Conservation (phyloP, 2,888 invertebrate species). For the Philereme transversata region DNA sequence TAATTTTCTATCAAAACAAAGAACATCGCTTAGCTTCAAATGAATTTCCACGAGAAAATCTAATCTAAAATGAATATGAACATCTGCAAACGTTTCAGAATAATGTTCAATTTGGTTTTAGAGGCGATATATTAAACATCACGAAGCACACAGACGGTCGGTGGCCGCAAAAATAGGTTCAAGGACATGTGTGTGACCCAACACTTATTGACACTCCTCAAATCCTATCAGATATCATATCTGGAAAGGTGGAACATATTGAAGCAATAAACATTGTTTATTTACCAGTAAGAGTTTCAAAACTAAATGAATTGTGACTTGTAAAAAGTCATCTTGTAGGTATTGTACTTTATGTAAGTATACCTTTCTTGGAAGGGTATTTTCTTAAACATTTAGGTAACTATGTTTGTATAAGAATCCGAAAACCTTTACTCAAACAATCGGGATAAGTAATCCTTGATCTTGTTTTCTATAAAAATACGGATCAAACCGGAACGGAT, state of each 20-base stretch:
- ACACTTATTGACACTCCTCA: constrained; percentile 6
- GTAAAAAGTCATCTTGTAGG: too few species aligned
- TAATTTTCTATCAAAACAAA: too few species aligned
- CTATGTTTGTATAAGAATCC: neutral
- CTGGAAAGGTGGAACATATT: neutral
- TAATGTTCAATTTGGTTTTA: constrained; percentile 13
- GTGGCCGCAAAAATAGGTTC: constrained; percentile 42
- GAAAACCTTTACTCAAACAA: neutral
- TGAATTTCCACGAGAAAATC: neutral
- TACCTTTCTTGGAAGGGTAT: neutral
- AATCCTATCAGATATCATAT: neutral
- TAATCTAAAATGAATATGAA: neutral
- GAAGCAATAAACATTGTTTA: too few species aligned
- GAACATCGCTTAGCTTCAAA: neutral
- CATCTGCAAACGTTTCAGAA: constrained; percentile 17
- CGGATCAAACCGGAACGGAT: neutral
- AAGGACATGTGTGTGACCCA: constrained; percentile 38
- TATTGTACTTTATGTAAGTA: too few species aligned
- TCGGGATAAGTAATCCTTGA: neutral
- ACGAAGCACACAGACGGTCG: constrained; percentile 42
- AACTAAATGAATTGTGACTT: too few species aligned
- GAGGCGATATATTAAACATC: constrained; percentile 15
- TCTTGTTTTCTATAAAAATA: neutral
- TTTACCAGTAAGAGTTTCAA: too few species aligned
- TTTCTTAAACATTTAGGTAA: neutral